Percentiles rank a stretch among this genome's conserved stretches.
Evolutionary conservation across 1,140 invertebrate species (phyloP).

Genomic region (Periplaneta americana): DNA sequence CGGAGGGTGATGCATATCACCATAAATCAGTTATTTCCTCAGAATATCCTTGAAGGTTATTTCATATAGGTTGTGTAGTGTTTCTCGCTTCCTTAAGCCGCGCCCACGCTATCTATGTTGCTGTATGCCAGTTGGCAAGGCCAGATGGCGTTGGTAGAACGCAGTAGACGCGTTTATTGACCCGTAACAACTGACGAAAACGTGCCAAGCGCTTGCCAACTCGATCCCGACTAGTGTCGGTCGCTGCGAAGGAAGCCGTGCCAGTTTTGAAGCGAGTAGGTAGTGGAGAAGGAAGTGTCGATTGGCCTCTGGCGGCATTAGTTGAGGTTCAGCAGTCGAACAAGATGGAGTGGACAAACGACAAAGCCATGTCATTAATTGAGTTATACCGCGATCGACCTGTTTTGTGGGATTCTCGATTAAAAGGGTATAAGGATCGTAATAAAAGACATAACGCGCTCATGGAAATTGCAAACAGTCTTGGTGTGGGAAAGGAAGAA

Average conservation of each 20-base stretch:
- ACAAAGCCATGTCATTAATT: conserved; percentile 14
- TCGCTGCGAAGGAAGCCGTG: conserved; percentile 1
- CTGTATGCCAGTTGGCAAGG: conserved; percentile 1
- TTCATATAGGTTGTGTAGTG: too few species aligned
- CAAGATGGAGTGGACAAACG: conserved; percentile 15
- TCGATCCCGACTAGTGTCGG: neutral
- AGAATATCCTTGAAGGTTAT: too few species aligned
- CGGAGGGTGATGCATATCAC: too few species aligned
- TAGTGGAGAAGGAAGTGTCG: neutral
- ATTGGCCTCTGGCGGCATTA: neutral
- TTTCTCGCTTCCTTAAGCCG: neutral
- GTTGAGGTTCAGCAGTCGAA: neutral
- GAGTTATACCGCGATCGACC: conserved; percentile 15
- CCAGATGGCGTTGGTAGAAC: neutral
- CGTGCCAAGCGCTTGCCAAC: neutral
- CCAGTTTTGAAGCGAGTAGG: neutral
- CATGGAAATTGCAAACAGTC: too few species aligned
- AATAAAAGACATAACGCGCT: too few species aligned
- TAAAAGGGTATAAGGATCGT: too few species aligned
- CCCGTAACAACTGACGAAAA: neutral
- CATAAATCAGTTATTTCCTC: too few species aligned
- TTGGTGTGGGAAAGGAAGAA: too few species aligned
- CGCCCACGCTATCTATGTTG: neutral
- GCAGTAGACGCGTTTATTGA: neutral
- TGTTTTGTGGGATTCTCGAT: conserved; percentile 16